Base-by-base conservation (phyloP, 2,888 invertebrate genomes). In the Himalopsyche kuldschensis region DNA sequence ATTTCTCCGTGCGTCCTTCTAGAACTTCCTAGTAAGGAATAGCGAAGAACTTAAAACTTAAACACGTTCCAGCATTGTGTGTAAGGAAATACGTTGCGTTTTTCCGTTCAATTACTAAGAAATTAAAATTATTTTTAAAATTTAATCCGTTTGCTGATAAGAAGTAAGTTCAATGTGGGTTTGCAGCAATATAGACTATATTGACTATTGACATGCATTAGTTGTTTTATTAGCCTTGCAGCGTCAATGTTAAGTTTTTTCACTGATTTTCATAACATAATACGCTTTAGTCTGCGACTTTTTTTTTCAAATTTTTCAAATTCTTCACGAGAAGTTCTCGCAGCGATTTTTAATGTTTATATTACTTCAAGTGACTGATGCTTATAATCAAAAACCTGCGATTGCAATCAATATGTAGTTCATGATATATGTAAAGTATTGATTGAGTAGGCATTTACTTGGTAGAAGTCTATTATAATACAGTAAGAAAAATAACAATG, bases 81-180 rank as follows among this genome's bases (percentile, higher is more conserved):
- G 30, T 15, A 69, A 15, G 69, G 10, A 69, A 69, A 17, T 46
- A 10, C 31, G 63, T 84, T 46, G 83, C 83, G 83, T 84, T 84
- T 75, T 78, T 78, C 46, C 78, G 75, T 48, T 46, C 83, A 84
- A 84, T 84, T 81, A 84, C 81, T 78, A 75, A 30, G 41, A 78
- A 84, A 79, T 84, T 81, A 84, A 81, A 81, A 83, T 47, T 81
- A 75, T 75, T 81, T 81, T 84, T 78, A 69, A 84, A 83, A 80
- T 69, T 46, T 63, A 83, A 83, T 77, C 83, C 76, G 77, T n/a
- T 41, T 55, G 48, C 78, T 78, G 83, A 81, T 81, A 84, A 75
- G 27, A 11, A n/a, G 11, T 69, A 27, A 69, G 30, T 69, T 69
- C 8, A 27, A 27, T 11, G 15, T 69, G 27, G 30, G 69, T 30